A percentile compares a stretch with the other conserved stretches of the same genome.
Evolutionary conservation across 2,888 invertebrate genomes (phyloP).

Genomic region (Thera britannica): DNA sequence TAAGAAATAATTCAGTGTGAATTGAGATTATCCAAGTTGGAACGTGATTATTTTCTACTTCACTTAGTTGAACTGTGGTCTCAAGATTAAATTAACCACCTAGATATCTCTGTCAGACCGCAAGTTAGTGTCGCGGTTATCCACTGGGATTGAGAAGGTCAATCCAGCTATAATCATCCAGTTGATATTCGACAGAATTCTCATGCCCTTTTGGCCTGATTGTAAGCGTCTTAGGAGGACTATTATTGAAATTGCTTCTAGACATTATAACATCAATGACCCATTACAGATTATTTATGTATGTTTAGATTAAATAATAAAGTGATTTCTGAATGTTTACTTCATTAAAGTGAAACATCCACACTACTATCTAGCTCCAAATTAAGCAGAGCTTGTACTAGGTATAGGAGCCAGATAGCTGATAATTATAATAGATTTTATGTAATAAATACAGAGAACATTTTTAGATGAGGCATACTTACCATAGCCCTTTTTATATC

Average conservation of each 20-base stretch:
- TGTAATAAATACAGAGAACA: too few relatives aligned
- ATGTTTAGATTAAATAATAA: too few relatives aligned
- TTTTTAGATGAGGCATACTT: too few relatives aligned
- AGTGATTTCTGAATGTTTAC: too few relatives aligned
- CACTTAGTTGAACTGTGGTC: constrained; percentile 14
- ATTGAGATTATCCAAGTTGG: neutral
- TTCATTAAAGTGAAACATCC: too few relatives aligned
- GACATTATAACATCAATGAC: neutral
- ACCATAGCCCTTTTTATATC: too few relatives aligned
- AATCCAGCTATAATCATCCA: constrained; percentile 31
- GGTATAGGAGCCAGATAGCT: too few relatives aligned
- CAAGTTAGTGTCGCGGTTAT: constrained; percentile 41
- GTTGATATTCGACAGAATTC: constrained; percentile 19
- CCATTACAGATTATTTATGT: too few relatives aligned
- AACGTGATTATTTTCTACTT: neutral
- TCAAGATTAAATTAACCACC: constrained; percentile 40
- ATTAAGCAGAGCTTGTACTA: too few relatives aligned
- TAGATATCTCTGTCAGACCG: constrained; percentile 40
- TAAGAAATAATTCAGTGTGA: too few relatives aligned
- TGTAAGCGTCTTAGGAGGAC: constrained; percentile 12
- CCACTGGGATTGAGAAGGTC: constrained; percentile 31
- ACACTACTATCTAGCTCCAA: too few relatives aligned
- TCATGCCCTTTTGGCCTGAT: constrained; percentile 18
- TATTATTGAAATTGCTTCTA: constrained; percentile 12
- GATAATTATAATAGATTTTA: too few relatives aligned